A percentile compares a stretch with the other conserved stretches of the same genome.
Evolutionary conservation across 1,140 invertebrate species (phyloP).

Genomic region (Sitodiplosis mosellana): DNA sequence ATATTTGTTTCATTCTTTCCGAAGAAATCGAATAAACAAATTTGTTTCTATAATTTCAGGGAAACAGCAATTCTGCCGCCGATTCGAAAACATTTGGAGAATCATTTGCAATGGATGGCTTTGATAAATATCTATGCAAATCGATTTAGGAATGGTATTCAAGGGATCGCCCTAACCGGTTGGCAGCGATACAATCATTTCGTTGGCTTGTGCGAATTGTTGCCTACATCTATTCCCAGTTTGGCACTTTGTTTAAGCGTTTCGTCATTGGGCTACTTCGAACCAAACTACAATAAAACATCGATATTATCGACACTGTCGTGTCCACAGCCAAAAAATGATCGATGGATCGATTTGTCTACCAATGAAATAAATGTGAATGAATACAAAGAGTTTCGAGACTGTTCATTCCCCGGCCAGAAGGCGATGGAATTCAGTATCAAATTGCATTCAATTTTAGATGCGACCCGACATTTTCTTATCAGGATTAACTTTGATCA

Average conservation of each 20-base stretch:
- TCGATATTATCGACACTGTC: slow-evolving; percentile 33
- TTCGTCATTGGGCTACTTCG: slow-evolving; percentile 39
- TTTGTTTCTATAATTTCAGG: no score
- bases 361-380: slow-evolving; percentile 20
- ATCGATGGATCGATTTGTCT: slow-evolving; percentile 6
- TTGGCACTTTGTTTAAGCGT: slow-evolving; percentile 41
- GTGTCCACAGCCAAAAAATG: slow-evolving; percentile 22
- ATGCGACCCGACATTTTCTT: slow-evolving; percentile 27
- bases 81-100: slow-evolving; percentile 44
- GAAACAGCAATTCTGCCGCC: slow-evolving; percentile 51
- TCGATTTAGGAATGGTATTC: slow-evolving; percentile 34
- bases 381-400: slow-evolving; percentile 17
- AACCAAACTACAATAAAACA: slow-evolving; percentile 29
- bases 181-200: slow-evolving; percentile 81
- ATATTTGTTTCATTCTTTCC: no score
- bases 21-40: no score
- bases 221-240: slow-evolving; percentile 69
- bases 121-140: slow-evolving; percentile 34
- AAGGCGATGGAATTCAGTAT: slow-evolving; percentile 36
- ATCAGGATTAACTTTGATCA: slow-evolving; percentile 22
- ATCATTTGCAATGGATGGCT: slow-evolving; percentile 49
- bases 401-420: slow-evolving; percentile 32
- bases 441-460: slow-evolving; percentile 31
- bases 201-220: slow-evolving; percentile 76
- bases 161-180: slow-evolving; percentile 51